phyloP scores from a whole-genome alignment of 2,113 vertebrate genomes.

The Rousettus leschenaultii region DNA sequence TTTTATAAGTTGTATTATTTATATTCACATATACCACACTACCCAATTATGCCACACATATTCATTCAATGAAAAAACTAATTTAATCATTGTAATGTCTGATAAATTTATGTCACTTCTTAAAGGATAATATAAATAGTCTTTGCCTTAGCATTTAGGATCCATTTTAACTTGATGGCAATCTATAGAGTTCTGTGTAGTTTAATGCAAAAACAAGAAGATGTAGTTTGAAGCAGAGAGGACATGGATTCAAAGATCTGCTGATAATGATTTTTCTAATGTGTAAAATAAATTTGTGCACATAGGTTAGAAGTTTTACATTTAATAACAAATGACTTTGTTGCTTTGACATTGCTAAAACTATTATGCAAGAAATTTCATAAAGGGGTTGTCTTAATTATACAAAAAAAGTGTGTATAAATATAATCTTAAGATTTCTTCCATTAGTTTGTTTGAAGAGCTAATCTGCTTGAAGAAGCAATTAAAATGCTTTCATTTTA shows the following conservation, averaged over 20 bases:
- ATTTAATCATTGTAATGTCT: not conserved
- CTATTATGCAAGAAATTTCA: not conserved
- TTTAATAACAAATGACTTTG: not conserved
- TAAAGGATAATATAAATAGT: not conserved
- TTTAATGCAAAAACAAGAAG: not conserved
- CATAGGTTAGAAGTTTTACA: not conserved
- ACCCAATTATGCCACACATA: not conserved
- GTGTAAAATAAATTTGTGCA: not conserved
- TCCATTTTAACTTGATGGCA: not conserved
- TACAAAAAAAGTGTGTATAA: not conserved
- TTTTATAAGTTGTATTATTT: not conserved
- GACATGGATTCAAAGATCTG: not conserved
- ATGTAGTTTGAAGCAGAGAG: not conserved
- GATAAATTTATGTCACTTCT: not conserved
- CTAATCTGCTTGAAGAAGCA: slow-evolving; percentile 75
- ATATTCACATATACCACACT: not conserved
- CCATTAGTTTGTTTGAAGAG: slow-evolving; percentile 50
- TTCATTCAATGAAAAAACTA: not conserved
- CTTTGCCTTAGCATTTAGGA: not conserved
- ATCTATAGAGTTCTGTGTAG: not conserved
- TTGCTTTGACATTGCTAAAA: not conserved
- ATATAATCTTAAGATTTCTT: slow-evolving; percentile 45
- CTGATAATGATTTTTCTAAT: not conserved
- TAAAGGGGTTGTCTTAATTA: not conserved
- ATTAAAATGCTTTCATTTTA: slow-evolving; percentile 77